phyloP scores from a whole-genome alignment of 2,888 invertebrate genomes.

The Polymixis flavicincta region DNA sequence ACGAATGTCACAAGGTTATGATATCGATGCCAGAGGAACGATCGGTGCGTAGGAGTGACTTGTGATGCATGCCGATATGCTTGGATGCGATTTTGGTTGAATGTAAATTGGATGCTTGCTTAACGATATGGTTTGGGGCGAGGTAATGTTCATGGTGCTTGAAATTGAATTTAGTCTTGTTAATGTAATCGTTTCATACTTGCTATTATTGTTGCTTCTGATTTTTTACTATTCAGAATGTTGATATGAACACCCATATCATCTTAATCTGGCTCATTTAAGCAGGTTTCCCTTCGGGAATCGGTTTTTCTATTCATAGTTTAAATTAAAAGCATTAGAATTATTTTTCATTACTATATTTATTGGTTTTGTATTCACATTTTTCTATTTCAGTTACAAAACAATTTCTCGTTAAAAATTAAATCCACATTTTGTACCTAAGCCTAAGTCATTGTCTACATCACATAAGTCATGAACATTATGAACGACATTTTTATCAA shows the following conservation, averaged over 20 bases:
- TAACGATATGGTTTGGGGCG: constrained; percentile 34
- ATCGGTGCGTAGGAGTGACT: constrained; percentile 71
- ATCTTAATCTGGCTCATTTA: neutral
- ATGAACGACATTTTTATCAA: constrained; percentile 64
- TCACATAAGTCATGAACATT: constrained; percentile 76
- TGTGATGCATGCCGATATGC: constrained; percentile 56
- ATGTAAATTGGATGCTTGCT: constrained; percentile 41
- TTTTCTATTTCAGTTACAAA: constrained; percentile 89
- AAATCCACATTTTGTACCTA: constrained; percentile 86
- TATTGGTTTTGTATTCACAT: constrained; percentile 90
- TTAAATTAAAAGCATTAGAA: constrained; percentile 38
- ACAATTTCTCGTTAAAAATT: constrained; percentile 85
- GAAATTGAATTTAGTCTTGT: constrained; percentile 21
- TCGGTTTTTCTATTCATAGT: neutral
- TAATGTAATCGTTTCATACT: neutral
- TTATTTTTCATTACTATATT: constrained; percentile 82
- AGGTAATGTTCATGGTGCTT: constrained; percentile 13
- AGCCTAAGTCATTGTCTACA: constrained; percentile 89
- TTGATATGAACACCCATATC: too few species aligned
- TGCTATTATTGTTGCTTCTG: neutral
- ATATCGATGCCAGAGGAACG: constrained; percentile 83
- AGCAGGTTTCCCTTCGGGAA: neutral
- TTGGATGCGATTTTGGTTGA: constrained; percentile 62
- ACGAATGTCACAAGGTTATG: constrained; percentile 90
- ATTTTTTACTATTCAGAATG: neutral